Evolutionary conservation across 2,797 vertebrate genomes (phyloP), one percentile per base, ranked within the genome.

Genomic region (Tinamus major): DNA sequence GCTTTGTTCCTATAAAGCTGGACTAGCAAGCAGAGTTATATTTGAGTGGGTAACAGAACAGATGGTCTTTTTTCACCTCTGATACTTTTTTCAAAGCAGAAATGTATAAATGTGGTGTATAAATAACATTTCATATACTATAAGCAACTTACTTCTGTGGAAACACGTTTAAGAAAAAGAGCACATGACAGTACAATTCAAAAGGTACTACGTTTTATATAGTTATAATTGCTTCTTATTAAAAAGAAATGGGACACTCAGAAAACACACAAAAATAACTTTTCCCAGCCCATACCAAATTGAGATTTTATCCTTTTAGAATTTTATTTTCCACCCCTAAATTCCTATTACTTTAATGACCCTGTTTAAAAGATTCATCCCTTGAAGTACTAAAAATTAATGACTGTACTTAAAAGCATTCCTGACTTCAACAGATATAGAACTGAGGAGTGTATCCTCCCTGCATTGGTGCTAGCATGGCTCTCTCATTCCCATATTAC

Each of bases 311-410:
- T 53, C 24, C 4, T n/a, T 56, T 33, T n/a, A 67, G 13, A 49
- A 31, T 64, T 84, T 91, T 74, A 44, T 61, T 91, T 92, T 44
- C 14, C 4, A 72, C 9, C 6, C 35, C 2, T 53, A 55, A 75
- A 89, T 77, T 79, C 42, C 35, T 37, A 51, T 37, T 78, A 83
- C 37, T 89, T 59, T 55, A 26, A 91, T 64, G 87, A 81, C 56
- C 9, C 14, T 31, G 6, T 84, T 94, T 74, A 89, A 88, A 33
- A 74, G 82, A 86, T 70, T 87, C 10, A 84, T 84, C 95, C 68
- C 27, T 70, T 55, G 29, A 26, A 55, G 42, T 59, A 87, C 18
- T 79, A 88, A 92, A 74, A 86, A 93, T 71, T 93, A 89, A 79
- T 56, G 79, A 63, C 6, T 26, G 31, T 69, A 90, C 88, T 86